Evolutionary conservation across 2,888 invertebrate genomes (phyloP), one percentile per base, ranked within the genome.

Genomic region (Andrena flavipes): DNA sequence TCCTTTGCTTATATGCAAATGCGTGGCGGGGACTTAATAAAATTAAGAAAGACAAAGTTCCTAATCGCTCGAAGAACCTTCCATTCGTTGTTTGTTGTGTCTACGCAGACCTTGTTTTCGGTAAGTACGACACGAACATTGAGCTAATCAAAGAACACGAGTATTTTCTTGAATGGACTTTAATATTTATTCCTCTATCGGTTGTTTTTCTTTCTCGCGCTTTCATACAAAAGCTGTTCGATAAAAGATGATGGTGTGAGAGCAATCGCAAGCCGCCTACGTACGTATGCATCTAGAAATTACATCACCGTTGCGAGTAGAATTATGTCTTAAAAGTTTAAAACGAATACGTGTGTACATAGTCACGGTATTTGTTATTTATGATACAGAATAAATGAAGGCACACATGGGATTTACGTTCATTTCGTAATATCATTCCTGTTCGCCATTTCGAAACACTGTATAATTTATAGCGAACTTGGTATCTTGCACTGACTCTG

Each of bases 1-100:
- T 67, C 56, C 20, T 51, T 80, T 29, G 68, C 33, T 77, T 75
- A 59, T 29, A 62, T 33, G 56, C 26, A 54, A 75, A 33, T 60
- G 76, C 63, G 62, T 20, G 54, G 33, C 82, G 72, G 23, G 6
- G 29, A 26, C 73, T 73, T 82, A 42, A 42, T 71, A 67, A 82
- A 79, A 35, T 77, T 20, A 26, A 48, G n/a, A 29, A 42, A 56
- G n/a, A 84, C 64, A 85, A 71, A 87, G 87, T 87, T 87, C 88
- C 88, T 87, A 87, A 76, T 30, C 69, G 69, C 70, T 77, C 81
- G 73, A 74, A 71, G 51, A 59, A 79, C 62, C 16, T 77, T 70
- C 30, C 51, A 13, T 68, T 76, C 29, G 26, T 8, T 35, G 51
- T 79, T 49, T n/a, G 59, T 49, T n/a, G 59, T 35, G 16, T 26